phyloP scores from a whole-genome alignment of 2,113 vertebrate species.

The Nothoprocta perdicaria region DNA sequence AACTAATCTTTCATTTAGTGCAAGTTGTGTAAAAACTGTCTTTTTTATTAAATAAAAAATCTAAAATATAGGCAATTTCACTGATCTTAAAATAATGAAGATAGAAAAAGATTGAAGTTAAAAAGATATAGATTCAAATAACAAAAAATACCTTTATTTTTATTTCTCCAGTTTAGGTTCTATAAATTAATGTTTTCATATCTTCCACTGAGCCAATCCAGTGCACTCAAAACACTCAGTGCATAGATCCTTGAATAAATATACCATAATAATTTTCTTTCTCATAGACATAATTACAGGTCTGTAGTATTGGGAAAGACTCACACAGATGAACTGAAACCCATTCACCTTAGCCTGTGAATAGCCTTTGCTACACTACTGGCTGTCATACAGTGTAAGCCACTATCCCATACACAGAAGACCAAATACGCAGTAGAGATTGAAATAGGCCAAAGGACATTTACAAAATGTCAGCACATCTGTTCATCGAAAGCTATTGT shows the following conservation, averaged over 20 bases:
- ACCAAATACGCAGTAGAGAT: neutral
- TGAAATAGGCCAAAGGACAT: neutral
- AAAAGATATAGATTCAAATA: fast-evolving
- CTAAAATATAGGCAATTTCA: neutral
- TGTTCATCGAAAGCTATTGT: neutral
- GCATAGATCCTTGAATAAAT: neutral
- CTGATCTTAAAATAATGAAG: neutral
- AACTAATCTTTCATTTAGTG: neutral
- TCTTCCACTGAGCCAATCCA: neutral
- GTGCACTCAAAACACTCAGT: neutral
- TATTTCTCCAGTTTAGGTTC: neutral
- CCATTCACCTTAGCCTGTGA: neutral
- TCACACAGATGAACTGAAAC: neutral
- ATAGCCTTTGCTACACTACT: neutral
- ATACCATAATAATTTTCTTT: neutral
- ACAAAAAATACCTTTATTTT: neutral
- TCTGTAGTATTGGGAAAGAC: neutral
- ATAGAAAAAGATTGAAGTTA: neutral
- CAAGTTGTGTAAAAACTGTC: neutral
- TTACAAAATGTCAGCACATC: neutral
- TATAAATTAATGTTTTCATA: neutral
- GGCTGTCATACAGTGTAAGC: neutral
- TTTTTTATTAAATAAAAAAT: neutral
- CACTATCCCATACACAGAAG: neutral
- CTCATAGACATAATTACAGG: neutral